Conservation (phyloP, 2,797 vertebrate species). For the Ptychadena robeensis region DNA sequence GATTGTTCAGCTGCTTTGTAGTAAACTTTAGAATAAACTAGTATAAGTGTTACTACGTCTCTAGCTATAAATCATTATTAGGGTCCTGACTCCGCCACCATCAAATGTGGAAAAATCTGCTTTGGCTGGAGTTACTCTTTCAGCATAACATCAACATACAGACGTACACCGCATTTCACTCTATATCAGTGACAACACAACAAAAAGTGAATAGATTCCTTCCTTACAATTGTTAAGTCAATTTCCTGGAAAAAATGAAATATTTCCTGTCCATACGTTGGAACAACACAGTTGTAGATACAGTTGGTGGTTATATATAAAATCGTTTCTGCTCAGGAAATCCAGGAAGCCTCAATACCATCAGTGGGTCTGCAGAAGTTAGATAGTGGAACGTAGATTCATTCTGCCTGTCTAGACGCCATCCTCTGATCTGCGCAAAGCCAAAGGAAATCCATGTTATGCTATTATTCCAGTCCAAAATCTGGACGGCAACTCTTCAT, state of each 20-base stretch:
- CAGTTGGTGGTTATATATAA: conserved; percentile 21
- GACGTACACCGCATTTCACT: too few species aligned
- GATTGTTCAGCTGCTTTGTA: too few species aligned
- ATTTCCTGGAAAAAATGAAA: conserved; percentile 15
- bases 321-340: conserved; percentile 39
- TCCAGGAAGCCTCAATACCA: conserved; percentile 38
- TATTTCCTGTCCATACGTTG: background rate
- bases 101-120: too few species aligned
- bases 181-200: too few species aligned
- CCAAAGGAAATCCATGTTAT: conserved; percentile 35
- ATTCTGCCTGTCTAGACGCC: conserved; percentile 24
- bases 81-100: too few species aligned
- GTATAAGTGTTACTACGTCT: too few species aligned
- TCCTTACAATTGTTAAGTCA: too few species aligned
- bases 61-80: too few species aligned
- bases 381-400: background rate
- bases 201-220: too few species aligned
- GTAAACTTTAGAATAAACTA: too few species aligned
- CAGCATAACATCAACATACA: too few species aligned
- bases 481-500: background rate
- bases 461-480: background rate
- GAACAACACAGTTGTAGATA: conserved; percentile 12
- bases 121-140: too few species aligned
- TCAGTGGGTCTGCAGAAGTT: conserved; percentile 4
- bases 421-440: conserved; percentile 29